Conservation (phyloP, 2,888 invertebrate genomes). For the Machimus atricapillus region DNA sequence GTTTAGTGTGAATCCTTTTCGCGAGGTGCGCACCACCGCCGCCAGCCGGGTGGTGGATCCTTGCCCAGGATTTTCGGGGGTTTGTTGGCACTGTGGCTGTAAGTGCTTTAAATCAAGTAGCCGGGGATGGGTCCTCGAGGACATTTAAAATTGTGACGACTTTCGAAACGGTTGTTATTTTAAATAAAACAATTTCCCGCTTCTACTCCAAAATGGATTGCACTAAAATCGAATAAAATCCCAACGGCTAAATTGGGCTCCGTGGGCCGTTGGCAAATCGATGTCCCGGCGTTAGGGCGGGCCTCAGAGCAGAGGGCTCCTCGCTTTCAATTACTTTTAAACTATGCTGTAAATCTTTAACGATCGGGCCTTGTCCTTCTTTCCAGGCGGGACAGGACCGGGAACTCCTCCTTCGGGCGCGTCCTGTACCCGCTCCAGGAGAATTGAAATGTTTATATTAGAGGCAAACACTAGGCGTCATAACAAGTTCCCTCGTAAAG, state of each 20-base stretch:
- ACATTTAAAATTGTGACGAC: neutral
- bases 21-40: neutral
- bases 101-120: neutral
- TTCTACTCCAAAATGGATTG: neutral
- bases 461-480: neutral
- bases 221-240: neutral
- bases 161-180: neutral
- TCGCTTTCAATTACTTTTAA: neutral
- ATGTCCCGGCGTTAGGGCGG: neutral
- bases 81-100: neutral
- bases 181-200: neutral
- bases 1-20: neutral
- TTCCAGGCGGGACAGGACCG: neutral
- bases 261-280: neutral
- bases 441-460: neutral
- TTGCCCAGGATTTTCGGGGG: neutral
- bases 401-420: neutral
- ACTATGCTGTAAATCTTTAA: neutral
- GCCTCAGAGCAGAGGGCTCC: neutral
- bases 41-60: neutral
- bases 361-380: neutral
- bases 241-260: neutral
- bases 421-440: neutral
- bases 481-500: neutral
- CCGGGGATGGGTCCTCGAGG: neutral